Base-by-base conservation (phyloP, 2,113 vertebrate genomes). In the Melanerpes aurifrons region DNA sequence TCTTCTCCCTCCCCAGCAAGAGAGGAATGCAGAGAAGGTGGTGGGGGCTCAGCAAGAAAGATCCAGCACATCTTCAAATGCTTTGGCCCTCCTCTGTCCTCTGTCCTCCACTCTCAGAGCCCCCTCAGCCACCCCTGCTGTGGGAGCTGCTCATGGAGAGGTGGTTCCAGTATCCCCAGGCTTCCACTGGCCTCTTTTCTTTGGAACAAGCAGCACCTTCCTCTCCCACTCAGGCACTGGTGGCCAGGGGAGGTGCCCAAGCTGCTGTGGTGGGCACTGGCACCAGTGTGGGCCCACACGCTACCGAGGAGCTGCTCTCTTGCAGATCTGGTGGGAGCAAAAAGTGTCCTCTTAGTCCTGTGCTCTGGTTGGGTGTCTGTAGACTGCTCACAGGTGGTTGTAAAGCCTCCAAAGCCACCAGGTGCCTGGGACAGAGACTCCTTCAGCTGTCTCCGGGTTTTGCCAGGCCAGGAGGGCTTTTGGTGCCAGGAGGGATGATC, bases 281-380 rank as follows among this genome's bases (percentile, higher is more conserved):
- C 45, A n/a, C 62, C 3, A 1, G 47, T 6, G 1, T 9, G 37
- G 40, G 20, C 50, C 26, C 0, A 0, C 1, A 7, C 17, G 31
- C 74, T 6, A 0, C 54, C 0, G 1, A 7, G 18, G 32, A 64
- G 9, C 66, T 2, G 1, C 40, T 25, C 40, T 70, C 45, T 14
- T 37, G 58, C 29, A 43, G 53, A 35, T 1, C 1, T 2, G 9
- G 56, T 24, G 50, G 31, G 31, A 21, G 32, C 26, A 75, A 79
- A 72, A 71, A 59, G 54, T 20, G 40, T n/a, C 53, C 16, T 43
- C 77, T 53, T 0, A 5, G 21, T 50, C 62, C 91, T 69, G n/a
- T 70, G 56, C 16, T 82, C 62, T 9, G 2, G 28, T 7, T 9
- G 59, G 25, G 26, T 8, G 58, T 37, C n/a, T 32, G 17, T 17